Base-by-base conservation (phyloP, 2,888 invertebrate species). In the Lysandra coridon region DNA sequence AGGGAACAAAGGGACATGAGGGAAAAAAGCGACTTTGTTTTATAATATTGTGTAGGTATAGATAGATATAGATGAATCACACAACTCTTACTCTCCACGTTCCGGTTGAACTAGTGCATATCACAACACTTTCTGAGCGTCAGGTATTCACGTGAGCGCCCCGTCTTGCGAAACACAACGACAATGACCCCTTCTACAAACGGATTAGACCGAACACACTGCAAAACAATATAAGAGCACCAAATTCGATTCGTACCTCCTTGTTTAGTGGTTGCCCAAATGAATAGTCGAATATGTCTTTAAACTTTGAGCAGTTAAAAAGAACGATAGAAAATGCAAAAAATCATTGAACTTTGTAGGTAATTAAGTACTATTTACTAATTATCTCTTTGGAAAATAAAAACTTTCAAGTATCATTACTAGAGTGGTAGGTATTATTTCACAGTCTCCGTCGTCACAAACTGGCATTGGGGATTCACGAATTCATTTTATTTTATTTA, bases 91-190 rank as follows among this genome's bases (percentile, higher is more conserved):
- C 79, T 77, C 77, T 69, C 84, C 64, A 64, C 86, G 87, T 86
- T 85, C 84, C 85, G 84, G 84, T 84, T 83, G 85, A 83, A 80
- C 82, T 85, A 80, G 79, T 84, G 81, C 84, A 80, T 84, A 64
- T 64, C 84, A 87, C 85, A 84, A 83, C 87, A 87, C 86, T 87
- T 87, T 87, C 87, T 87, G 86, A 86, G 84, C 83, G 81, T 81
- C 82, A 83, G 86, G 86, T 86, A 86, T 86, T 86, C 85, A 85
- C 85, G 85, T 85, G 83, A 83, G 81, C 80, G 76, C 82, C 78
- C 82, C 69, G 73, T 83, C 83, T 85, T 82, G 85, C 84, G 83
- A 87, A 85, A 85, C 85, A 82, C 78, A 81, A 79, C 81, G 87
- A 86, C 87, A 88, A 86, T 85, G 86, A 87, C 86, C 87, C 85